These are phyloP conservation scores for Nephotettix cincticeps DNA, from an alignment of 1,140 invertebrate genomes.

Conservation along the genomic window DNA sequence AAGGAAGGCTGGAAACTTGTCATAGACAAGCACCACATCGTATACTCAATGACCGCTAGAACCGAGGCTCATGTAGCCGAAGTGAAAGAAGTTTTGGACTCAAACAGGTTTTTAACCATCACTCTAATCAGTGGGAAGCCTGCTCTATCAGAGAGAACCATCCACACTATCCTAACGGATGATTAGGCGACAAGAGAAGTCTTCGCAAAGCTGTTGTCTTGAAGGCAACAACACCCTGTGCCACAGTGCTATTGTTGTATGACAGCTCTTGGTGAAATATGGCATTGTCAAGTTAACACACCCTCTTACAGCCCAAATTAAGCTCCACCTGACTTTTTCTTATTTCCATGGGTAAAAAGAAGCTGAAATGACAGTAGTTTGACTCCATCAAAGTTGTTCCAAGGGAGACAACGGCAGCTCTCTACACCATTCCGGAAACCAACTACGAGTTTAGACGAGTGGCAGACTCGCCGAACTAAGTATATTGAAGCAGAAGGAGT, in stretches of 20 bases:
- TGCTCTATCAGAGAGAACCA: not conserved
- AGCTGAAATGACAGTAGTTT: not conserved
- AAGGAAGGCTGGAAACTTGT: not conserved
- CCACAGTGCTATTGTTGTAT: not conserved
- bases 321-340: too few relatives aligned
- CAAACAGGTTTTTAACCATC: not conserved
- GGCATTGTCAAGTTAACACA: not conserved
- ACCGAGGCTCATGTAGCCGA: not conserved
- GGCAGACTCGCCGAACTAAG: too few relatives aligned
- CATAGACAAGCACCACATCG: not conserved
- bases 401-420: not conserved
- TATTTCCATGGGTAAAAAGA: not conserved
- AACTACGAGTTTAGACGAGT: too few relatives aligned
- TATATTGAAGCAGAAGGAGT: not conserved
- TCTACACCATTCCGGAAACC: not conserved
- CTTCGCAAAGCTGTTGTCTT: not conserved
- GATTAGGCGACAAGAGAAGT: not conserved
- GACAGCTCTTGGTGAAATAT: not conserved
- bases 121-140: too few relatives aligned
- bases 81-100: not conserved
- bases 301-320: not conserved
- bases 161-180: not conserved
- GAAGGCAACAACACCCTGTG: not conserved
- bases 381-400: not conserved
- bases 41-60: not conserved